Percentiles rank a stretch among this genome's conserved stretches.
Conservation (phyloP, 2,888 invertebrate genomes). For the Eueremaeus valkanovi region DNA sequence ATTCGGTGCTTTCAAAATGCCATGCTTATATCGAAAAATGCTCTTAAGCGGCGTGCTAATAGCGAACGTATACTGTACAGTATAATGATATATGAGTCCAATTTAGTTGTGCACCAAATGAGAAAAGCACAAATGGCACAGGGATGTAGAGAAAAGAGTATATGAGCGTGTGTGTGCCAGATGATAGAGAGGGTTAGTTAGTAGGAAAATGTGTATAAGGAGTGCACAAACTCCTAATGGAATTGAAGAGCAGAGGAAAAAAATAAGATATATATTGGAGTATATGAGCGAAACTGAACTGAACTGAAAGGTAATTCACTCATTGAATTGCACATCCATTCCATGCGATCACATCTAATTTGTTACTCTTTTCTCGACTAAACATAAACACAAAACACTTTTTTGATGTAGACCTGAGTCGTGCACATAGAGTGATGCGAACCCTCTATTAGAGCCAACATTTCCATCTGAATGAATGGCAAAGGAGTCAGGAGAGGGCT, state of each 20-base stretch:
- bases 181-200: background rate
- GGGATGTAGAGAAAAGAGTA: background rate
- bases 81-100: slow-evolving; percentile 24
- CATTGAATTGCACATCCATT: background rate
- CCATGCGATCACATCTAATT: background rate
- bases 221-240: background rate
- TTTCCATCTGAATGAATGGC: background rate
- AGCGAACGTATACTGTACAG: no score
- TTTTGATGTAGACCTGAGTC: background rate
- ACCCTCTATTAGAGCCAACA: background rate
- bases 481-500: background rate
- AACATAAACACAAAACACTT: no score
- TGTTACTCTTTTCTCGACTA: background rate
- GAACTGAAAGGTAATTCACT: slow-evolving; percentile 21
- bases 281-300: background rate
- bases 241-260: background rate
- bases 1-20: no score
- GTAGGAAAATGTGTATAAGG: no score
- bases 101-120: slow-evolving; percentile 8
- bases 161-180: background rate
- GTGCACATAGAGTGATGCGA: no score
- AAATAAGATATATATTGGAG: background rate
- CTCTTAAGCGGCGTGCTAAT: no score
- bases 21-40: no score
- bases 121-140: background rate